A percentile compares a stretch with the other conserved stretches of the same genome.
These are phyloP conservation scores for Siniperca obscura DNA, from an alignment of 2,797 vertebrate genomes.

Conservation along the genomic window DNA sequence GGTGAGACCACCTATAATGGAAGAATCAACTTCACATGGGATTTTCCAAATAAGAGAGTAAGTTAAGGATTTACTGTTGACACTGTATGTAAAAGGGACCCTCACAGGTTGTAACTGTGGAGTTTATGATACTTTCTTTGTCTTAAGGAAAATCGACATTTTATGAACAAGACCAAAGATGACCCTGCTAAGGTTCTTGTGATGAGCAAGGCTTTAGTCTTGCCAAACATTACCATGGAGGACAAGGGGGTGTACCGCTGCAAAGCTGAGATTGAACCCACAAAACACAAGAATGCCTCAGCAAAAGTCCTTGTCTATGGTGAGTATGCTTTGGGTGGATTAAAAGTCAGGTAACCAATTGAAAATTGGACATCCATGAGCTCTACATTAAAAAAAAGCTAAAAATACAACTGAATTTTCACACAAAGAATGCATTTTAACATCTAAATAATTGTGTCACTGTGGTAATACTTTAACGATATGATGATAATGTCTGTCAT, in stretches of 20 bases:
- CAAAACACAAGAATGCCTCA: conserved; percentile 13
- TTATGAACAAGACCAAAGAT: rapidly evolving
- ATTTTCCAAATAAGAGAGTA: conserved; percentile 79
- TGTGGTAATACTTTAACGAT: neutral
- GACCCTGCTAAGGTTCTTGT: rapidly evolving
- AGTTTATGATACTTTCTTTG: conserved; percentile 26
- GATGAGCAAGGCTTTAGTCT: conserved; percentile 74
- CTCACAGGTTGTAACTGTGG: neutral
- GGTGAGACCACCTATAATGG: conserved; percentile 85
- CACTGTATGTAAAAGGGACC: neutral
- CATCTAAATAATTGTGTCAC: neutral
- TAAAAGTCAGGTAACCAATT: neutral
- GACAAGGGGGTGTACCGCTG: conserved; percentile 88
- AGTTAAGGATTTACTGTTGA: conserved; percentile 60
- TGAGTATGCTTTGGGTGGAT: conserved; percentile 73
- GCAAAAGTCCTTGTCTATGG: conserved; percentile 83
- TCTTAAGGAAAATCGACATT: conserved; percentile 70
- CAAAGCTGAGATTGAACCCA: conserved; percentile 65
- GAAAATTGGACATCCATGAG: neutral
- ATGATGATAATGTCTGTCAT: neutral
- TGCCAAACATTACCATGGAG: conserved; percentile 85
- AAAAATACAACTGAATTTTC: neutral
- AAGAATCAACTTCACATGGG: conserved; percentile 85
- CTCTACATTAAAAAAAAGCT: neutral
- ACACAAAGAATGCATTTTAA: neutral